These are phyloP conservation scores for Acestrorhynchus altus DNA, from an alignment of 2,797 vertebrate genomes.

Conservation along the genomic window DNA sequence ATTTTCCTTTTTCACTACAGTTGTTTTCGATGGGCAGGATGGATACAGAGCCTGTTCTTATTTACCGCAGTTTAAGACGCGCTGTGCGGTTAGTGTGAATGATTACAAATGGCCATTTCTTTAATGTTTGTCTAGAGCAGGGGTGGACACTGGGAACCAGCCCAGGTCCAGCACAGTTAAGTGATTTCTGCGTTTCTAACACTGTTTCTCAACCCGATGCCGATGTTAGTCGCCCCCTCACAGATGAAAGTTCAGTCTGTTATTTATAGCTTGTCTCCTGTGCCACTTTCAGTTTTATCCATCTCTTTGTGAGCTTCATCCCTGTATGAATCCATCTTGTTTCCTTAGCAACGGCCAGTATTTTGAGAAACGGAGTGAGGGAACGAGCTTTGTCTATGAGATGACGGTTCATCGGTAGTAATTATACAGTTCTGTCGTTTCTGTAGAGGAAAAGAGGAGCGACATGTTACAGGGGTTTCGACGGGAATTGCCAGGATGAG, in stretches of 20 bases:
- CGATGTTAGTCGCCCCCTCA: conserved; percentile 20
- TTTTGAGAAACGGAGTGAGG: conserved; percentile 21
- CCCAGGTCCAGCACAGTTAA: no score
- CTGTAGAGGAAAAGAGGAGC: background rate
- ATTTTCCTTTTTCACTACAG: background rate
- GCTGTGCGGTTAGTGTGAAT: background rate
- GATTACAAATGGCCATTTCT: background rate
- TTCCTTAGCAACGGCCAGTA: conserved; percentile 54
- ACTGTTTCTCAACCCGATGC: no score
- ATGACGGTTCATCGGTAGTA: background rate
- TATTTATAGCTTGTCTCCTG: conserved; percentile 52
- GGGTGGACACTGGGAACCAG: no score
- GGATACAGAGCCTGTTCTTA: background rate
- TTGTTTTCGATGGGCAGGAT: background rate
- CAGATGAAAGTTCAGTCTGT: conserved; percentile 19
- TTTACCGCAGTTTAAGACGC: background rate
- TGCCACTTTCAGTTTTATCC: conserved; percentile 46
- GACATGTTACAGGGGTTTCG: background rate
- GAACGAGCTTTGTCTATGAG: conserved; percentile 3
- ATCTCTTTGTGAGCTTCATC: conserved; percentile 47
- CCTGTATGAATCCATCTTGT: conserved; percentile 44
- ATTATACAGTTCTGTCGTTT: background rate
- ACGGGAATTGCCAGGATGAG: background rate
- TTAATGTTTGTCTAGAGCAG: background rate
- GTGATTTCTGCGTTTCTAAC: no score